Evolutionary conservation across 64 coral and sea anemone genomes (phyloP).

Genomic region (Catalaphyllia jardinei): DNA sequence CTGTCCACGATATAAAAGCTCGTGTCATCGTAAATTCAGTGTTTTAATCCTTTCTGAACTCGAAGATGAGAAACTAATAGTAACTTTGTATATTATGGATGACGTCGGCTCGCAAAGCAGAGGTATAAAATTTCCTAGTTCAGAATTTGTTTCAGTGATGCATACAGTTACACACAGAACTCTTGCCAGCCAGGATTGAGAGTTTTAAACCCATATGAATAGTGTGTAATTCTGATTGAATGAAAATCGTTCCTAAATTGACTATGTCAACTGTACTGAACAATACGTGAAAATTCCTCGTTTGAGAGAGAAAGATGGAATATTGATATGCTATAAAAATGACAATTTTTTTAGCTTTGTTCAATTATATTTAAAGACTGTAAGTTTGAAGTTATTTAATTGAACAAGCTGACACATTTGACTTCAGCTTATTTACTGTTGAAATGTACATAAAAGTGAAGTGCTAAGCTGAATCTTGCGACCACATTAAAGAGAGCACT

Average conservation of each 20-base stretch:
- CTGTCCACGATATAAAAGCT: not conserved
- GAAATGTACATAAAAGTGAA: conserved; percentile 39
- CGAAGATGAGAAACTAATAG: not conserved
- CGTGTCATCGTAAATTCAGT: not conserved
- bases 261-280: not conserved
- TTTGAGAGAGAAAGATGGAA: conserved; percentile 14
- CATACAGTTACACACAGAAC: not conserved
- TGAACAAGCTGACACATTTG: not conserved
- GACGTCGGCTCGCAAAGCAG: conserved; percentile 21
- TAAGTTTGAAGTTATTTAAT: conserved; percentile 51
- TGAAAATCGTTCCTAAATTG: not conserved
- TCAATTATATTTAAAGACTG: conserved; percentile 34
- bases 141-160: not conserved
- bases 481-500: conserved; percentile 48
- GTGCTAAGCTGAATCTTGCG: conserved; percentile 1
- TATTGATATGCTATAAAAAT: conserved; percentile 15
- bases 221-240: not conserved
- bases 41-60: not conserved
- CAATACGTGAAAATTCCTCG: not conserved
- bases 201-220: not conserved
- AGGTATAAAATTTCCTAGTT: conserved; percentile 50
- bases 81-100: conserved; percentile 15
- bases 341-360: conserved; percentile 3
- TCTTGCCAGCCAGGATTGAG: not conserved
- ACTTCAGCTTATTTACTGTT: conserved; percentile 5